Evolutionary conservation across 2,113 vertebrate species (phyloP).

Genomic region (Phalacrocorax pelagicus): DNA sequence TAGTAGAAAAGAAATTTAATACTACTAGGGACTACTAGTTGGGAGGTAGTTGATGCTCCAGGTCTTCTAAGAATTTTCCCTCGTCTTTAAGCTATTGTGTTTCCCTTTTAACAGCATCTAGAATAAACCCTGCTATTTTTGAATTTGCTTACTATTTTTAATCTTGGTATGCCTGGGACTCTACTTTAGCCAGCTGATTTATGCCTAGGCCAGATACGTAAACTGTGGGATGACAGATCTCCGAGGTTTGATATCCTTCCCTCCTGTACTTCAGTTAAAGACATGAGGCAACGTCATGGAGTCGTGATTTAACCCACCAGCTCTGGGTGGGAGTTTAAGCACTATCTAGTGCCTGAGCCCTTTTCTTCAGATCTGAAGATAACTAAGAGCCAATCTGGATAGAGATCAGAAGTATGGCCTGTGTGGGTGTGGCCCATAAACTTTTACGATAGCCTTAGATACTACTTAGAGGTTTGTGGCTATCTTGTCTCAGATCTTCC

Average conservation of each 20-base stretch:
- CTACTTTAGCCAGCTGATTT: not conserved
- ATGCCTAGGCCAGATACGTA: not conserved
- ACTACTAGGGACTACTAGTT: not conserved
- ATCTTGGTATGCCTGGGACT: not conserved
- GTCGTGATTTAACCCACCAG: not conserved
- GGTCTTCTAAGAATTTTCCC: not conserved
- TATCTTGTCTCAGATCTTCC: constrained; percentile 54
- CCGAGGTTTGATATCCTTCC: not conserved
- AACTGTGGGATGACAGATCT: not conserved
- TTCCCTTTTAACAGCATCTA: not conserved
- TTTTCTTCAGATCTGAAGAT: constrained; percentile 42
- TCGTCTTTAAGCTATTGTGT: not conserved
- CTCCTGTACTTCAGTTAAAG: not conserved
- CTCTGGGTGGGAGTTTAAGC: constrained; percentile 7
- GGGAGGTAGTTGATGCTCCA: not conserved
- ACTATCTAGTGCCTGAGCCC: not conserved
- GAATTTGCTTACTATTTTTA: not conserved
- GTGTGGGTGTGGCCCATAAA: constrained; percentile 6
- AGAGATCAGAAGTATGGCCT: not conserved
- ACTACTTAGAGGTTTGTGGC: not conserved
- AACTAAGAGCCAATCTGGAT: not conserved
- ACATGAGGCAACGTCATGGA: not conserved
- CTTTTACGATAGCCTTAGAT: constrained; percentile 5
- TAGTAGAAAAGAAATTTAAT: not conserved
- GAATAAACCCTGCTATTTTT: not conserved